Conservation (phyloP, 2,888 invertebrate species). For the Microplitis manilae region DNA sequence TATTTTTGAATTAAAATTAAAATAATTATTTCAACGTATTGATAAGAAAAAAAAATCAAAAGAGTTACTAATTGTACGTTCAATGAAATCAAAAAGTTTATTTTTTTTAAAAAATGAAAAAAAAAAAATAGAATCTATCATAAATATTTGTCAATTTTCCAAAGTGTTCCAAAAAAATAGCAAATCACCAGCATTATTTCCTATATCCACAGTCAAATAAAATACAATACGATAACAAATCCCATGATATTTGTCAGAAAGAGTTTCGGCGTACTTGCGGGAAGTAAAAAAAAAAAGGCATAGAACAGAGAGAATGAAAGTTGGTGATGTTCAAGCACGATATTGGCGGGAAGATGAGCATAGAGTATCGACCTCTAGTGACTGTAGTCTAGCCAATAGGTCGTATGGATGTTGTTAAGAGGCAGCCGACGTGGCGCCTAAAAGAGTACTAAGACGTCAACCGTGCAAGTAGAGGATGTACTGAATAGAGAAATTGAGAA, state of each 20-base stretch:
- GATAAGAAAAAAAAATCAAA: background rate
- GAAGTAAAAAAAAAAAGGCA: background rate
- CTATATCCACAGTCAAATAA: background rate
- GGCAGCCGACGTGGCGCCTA: constrained; percentile 55
- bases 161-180: background rate
- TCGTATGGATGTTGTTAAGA: constrained; percentile 44
- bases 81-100: background rate
- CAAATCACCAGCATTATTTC: constrained; percentile 26
- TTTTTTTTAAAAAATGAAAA: background rate
- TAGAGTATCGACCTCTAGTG: constrained; percentile 44
- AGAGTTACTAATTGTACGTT: too few species aligned
- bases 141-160: constrained; percentile 12
- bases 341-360: constrained; percentile 33
- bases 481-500: constrained; percentile 3
- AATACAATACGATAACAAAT: constrained; percentile 22
- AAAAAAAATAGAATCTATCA: background rate
- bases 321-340: constrained; percentile 20
- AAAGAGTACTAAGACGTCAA: constrained; percentile 53
- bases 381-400: background rate
- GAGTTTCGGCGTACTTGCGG: background rate
- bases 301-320: constrained; percentile 16
- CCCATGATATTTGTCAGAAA: constrained; percentile 17
- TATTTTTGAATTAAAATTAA: background rate
- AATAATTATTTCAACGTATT: background rate
- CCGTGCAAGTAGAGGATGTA: constrained; percentile 46